Conservation (phyloP, 2,113 vertebrate genomes). For the Spheniscus mendiculus region DNA sequence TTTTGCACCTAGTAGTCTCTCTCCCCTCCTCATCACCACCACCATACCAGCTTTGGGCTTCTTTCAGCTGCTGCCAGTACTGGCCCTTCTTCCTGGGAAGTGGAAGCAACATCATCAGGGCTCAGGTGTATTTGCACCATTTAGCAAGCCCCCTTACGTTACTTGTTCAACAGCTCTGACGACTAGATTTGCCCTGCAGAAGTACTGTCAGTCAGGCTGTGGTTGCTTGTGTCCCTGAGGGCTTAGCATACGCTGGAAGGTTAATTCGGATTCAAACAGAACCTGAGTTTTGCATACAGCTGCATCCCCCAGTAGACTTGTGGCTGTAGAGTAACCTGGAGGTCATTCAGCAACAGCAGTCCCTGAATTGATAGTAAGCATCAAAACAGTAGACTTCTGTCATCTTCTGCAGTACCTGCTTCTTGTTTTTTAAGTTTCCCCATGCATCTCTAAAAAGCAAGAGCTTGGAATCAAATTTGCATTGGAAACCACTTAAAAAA, state of each 20-base stretch:
- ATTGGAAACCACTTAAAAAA: not conserved
- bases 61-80: not conserved
- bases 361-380: not conserved
- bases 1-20: not conserved
- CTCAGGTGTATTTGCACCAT: not conserved
- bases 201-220: not conserved
- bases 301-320: not conserved
- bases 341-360: not conserved
- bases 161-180: not conserved
- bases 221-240: not conserved
- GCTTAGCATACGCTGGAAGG: rapidly evolving
- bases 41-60: not conserved
- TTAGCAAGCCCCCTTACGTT: not conserved
- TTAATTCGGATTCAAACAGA: not conserved
- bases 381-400: not conserved
- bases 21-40: not conserved
- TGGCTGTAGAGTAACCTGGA: not conserved
- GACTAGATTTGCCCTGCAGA: not conserved
- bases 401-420: not conserved
- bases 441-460: not conserved
- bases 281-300: not conserved
- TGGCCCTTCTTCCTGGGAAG: not conserved
- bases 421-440: not conserved
- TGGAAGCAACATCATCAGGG: not conserved
- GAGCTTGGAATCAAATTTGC: not conserved